A percentile compares a stretch with the other conserved stretches of the same genome.
Evolutionary conservation across 2,888 invertebrate genomes (phyloP).

Genomic region (Machimus rusticus): DNA sequence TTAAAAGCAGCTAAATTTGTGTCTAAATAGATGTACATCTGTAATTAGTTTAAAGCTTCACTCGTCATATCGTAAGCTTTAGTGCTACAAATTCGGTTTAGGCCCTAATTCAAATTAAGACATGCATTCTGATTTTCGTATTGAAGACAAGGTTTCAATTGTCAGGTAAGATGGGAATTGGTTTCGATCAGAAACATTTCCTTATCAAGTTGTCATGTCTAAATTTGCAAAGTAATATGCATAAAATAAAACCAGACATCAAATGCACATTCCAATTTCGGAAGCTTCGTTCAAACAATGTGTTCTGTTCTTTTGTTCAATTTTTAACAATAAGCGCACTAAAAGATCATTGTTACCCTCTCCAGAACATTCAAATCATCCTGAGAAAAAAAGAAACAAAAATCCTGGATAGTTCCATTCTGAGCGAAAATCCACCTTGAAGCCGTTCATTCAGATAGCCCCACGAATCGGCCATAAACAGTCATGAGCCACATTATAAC

Average conservation of each 20-base stretch:
- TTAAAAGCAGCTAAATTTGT: no score
- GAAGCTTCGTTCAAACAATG: background rate
- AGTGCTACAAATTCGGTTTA: background rate
- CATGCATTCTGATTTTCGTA: background rate
- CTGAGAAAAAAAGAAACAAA: background rate
- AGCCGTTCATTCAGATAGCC: background rate
- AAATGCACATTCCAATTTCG: background rate
- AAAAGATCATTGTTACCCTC: background rate
- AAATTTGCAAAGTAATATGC: background rate
- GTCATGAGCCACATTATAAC: conserved; percentile 2
- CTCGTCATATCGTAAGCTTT: background rate
- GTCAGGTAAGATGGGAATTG: background rate
- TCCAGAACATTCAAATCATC: background rate
- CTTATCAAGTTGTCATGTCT: background rate
- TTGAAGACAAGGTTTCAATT: background rate
- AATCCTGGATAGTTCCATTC: background rate
- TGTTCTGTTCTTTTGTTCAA: background rate
- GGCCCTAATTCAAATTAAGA: background rate
- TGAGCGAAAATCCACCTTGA: background rate
- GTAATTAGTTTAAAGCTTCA: background rate
- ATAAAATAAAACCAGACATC: background rate
- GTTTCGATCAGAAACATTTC: background rate
- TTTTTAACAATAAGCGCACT: background rate
- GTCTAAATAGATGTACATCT: no score
- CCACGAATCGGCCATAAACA: background rate